These are phyloP conservation scores for Ophion costatus DNA, from an alignment of 2,888 invertebrate genomes.

Conservation along the genomic window DNA sequence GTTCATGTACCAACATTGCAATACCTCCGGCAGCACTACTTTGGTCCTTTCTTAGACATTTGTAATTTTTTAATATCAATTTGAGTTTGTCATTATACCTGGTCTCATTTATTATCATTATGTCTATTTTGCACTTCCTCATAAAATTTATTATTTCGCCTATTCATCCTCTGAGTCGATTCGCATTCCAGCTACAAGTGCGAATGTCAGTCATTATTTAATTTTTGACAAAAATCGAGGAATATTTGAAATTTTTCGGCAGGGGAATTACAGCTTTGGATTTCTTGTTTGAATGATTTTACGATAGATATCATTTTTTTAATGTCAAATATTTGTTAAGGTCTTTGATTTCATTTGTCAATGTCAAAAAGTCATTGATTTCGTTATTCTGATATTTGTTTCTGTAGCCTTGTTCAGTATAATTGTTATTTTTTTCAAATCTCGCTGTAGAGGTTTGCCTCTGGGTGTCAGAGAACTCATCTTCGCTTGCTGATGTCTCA, in stretches of 20 bases:
- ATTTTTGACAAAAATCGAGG: constrained; percentile 61
- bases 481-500: too few species aligned
- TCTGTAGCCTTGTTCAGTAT: constrained; percentile 7
- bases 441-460: too few species aligned
- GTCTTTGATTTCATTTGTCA: constrained; percentile 54
- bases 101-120: too few species aligned
- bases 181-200: constrained; percentile 70
- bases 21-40: too few species aligned
- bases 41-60: too few species aligned
- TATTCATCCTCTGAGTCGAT: constrained; percentile 62
- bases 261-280: constrained; percentile 47
- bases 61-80: too few species aligned
- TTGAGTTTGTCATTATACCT: too few species aligned
- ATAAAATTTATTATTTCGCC: not conserved
- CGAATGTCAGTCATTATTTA: constrained; percentile 58
- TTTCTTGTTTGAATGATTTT: constrained; percentile 40
- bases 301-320: constrained; percentile 61
- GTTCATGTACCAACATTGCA: too few species aligned
- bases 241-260: constrained; percentile 63
- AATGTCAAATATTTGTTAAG: constrained; percentile 54
- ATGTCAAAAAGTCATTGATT: constrained; percentile 31
- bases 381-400: not conserved
- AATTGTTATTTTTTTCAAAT: not conserved
- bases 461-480: too few species aligned
- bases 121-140: too few species aligned